These are phyloP conservation scores for Cyaniris semiargus DNA, from an alignment of 2,888 invertebrate species.

Conservation along the genomic window DNA sequence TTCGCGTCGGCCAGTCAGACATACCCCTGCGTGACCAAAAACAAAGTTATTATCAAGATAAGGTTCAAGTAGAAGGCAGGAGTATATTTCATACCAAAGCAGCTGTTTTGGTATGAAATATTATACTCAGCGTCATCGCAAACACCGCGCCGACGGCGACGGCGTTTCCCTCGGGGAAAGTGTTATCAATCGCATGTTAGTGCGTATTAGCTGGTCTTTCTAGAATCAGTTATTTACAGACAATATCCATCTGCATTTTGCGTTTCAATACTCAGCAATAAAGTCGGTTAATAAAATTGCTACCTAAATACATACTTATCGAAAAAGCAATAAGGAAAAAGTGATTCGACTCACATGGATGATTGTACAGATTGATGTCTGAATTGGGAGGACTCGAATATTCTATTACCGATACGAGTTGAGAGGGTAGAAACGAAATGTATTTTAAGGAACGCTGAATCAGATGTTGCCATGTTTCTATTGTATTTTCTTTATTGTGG, in stretches of 20 bases:
- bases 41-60: no score
- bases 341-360: neutral
- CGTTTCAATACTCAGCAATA: neutral
- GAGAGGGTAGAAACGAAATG: neutral
- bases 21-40: no score
- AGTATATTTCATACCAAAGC: no score
- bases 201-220: neutral
- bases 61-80: no score
- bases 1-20: no score
- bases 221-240: neutral
- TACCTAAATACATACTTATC: neutral
- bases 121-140: no score
- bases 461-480: neutral
- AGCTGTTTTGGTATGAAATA: no score
- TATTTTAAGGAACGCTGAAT: neutral
- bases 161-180: neutral
- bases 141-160: neutral
- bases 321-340: neutral
- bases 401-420: neutral
- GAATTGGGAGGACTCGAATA: neutral
- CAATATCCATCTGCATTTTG: neutral
- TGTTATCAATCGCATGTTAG: neutral
- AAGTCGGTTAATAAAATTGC: neutral
- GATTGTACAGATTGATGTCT: neutral
- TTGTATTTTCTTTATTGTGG: neutral